phyloP scores from a whole-genome alignment of 2,888 invertebrate species.

The Drosophila tripunctata region DNA sequence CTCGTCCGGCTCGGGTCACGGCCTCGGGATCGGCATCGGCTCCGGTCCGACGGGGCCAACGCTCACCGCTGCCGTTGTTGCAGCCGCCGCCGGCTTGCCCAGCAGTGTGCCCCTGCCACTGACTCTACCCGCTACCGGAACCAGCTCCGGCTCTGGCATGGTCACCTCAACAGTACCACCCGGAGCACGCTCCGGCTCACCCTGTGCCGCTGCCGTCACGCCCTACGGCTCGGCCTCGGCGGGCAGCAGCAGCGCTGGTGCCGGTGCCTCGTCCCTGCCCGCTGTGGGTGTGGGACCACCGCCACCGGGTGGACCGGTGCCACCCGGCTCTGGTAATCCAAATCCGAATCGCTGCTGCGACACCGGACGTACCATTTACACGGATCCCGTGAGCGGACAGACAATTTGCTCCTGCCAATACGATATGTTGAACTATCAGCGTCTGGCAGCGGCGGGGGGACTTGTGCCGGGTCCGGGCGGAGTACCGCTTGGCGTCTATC shows the following conservation, averaged over 20 bases:
- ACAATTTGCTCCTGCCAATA: constrained; percentile 96
- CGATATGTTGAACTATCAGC: constrained; percentile 91
- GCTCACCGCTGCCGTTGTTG: constrained; percentile 72
- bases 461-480: constrained; percentile 86
- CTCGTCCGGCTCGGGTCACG: constrained; percentile 20
- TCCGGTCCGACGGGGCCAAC: constrained; percentile 53
- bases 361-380: constrained; percentile 95
- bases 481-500: constrained; percentile 92
- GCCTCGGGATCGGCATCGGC: constrained; percentile 35
- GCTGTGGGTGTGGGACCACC: constrained; percentile 58
- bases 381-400: constrained; percentile 94
- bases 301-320: constrained; percentile 84
- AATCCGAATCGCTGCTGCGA: constrained; percentile 90
- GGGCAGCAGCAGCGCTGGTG: constrained; percentile 52
- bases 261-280: constrained; percentile 75
- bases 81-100: constrained; percentile 70
- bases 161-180: constrained; percentile 85
- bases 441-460: constrained; percentile 86
- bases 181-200: constrained; percentile 85
- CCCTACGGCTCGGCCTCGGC: constrained; percentile 82
- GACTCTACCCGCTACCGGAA: constrained; percentile 30
- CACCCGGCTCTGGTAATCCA: constrained; percentile 83
- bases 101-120: constrained; percentile 38
- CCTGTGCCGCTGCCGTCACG: constrained; percentile 84
- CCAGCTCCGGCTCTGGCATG: constrained; percentile 66